phyloP scores from a whole-genome alignment of 2,888 invertebrate species.

The Noctua janthe region DNA sequence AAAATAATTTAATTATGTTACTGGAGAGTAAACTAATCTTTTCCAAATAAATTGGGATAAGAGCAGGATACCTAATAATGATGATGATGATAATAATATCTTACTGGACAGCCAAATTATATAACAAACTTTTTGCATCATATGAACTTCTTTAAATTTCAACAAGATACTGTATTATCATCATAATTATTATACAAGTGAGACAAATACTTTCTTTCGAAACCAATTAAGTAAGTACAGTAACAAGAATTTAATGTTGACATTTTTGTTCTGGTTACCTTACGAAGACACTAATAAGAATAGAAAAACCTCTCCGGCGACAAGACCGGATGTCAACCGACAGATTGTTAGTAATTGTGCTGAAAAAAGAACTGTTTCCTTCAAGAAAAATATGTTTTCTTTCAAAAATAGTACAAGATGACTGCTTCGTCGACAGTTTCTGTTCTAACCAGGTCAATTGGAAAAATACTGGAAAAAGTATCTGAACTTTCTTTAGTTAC shows the following conservation, averaged over 20 bases:
- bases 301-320: not conserved
- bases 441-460: not conserved
- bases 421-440: not conserved
- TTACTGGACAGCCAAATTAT: not conserved
- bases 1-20: not conserved
- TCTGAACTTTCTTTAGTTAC: not conserved
- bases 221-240: not conserved
- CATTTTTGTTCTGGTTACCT: not conserved
- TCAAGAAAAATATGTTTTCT: not conserved
- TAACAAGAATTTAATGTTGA: not conserved
- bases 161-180: not conserved
- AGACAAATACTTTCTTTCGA: not conserved
- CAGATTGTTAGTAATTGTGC: slow-evolving; percentile 13
- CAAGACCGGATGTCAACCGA: not conserved
- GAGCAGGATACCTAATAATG: no score
- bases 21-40: not conserved
- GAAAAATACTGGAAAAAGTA: slow-evolving; percentile 2
- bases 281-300: not conserved
- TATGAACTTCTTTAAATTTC: not conserved
- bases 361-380: slow-evolving; percentile 9
- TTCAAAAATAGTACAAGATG: not conserved
- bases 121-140: not conserved
- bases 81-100: not conserved
- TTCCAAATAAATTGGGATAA: no score
- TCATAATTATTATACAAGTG: not conserved